These are phyloP conservation scores for Camptogramma bilineatum DNA, from an alignment of 2,888 invertebrate species.

Conservation along the genomic window DNA sequence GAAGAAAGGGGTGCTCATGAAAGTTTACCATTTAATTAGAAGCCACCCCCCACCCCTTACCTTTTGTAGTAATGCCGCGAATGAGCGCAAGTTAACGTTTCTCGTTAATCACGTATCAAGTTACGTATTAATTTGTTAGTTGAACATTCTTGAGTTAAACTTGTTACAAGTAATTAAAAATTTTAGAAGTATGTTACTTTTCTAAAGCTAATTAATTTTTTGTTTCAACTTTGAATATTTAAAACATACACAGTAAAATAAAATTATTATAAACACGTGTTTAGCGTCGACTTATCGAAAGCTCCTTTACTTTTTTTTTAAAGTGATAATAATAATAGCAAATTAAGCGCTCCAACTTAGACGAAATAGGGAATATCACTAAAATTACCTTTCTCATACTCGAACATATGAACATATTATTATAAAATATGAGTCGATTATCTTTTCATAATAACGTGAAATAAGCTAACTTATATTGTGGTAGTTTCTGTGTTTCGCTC, in stretches of 20 bases:
- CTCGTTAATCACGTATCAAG: constrained; percentile 72
- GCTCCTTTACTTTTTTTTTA: too few species aligned
- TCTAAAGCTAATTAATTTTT: constrained; percentile 3
- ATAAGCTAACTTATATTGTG: too few species aligned
- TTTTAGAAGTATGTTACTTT: constrained; percentile 16
- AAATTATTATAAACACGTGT: too few species aligned
- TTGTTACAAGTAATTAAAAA: constrained; percentile 27
- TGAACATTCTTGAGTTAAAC: constrained; percentile 38
- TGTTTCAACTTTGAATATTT: constrained; percentile 1
- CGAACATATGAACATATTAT: too few species aligned
- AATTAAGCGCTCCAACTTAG: too few species aligned
- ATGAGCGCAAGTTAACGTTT: constrained; percentile 74
- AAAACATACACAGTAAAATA: not conserved
- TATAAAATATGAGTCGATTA: too few species aligned
- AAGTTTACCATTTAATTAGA: constrained; percentile 86
- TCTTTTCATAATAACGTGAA: too few species aligned
- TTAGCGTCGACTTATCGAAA: too few species aligned
- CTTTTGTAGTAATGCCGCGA: constrained; percentile 75
- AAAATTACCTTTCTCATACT: too few species aligned
- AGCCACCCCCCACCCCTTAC: constrained; percentile 70
- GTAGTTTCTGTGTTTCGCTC: too few species aligned
- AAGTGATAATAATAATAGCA: too few species aligned
- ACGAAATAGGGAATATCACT: too few species aligned
- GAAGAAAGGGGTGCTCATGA: constrained; percentile 72
- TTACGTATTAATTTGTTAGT: constrained; percentile 55